These are phyloP conservation scores for Avahi laniger DNA, from an alignment of 2,797 vertebrate species.

Conservation along the genomic window DNA sequence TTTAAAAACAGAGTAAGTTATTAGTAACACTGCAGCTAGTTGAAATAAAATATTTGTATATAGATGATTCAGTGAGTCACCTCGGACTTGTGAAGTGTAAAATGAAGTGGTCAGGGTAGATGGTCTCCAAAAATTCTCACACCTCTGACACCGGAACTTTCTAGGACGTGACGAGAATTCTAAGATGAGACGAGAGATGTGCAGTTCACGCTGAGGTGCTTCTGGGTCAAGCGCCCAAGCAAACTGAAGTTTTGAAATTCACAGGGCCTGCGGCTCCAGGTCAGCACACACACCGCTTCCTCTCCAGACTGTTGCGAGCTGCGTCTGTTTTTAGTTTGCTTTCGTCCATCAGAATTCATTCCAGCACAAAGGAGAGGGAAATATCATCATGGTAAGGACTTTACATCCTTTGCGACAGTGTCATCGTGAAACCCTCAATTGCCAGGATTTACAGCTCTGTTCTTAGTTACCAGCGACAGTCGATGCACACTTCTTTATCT, in stretches of 20 bases:
- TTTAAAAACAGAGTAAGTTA: neutral
- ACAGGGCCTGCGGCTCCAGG: neutral
- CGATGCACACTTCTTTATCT: slow-evolving; percentile 35
- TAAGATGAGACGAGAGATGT: neutral
- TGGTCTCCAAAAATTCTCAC: neutral
- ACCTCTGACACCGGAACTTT: fast-evolving
- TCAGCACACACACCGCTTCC: slow-evolving; percentile 37
- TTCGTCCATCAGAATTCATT: slow-evolving; percentile 48
- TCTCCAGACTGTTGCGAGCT: slow-evolving; percentile 54
- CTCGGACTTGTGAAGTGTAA: neutral
- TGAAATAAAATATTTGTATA: neutral
- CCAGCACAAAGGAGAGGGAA: slow-evolving; percentile 59
- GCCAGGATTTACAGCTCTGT: slow-evolving; percentile 62
- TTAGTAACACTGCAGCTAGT: neutral
- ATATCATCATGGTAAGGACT: slow-evolving; percentile 58
- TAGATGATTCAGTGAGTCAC: neutral
- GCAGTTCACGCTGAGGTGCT: neutral
- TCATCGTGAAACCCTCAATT: slow-evolving; percentile 61
- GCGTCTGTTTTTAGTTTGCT: slow-evolving; percentile 76
- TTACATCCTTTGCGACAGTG: slow-evolving; percentile 63
- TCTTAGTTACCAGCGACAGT: slow-evolving; percentile 65
- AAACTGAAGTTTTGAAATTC: slow-evolving; percentile 53
- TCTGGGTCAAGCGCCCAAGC: slow-evolving; percentile 28
- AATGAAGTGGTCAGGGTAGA: neutral
- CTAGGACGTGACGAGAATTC: neutral